Evolutionary conservation across 2,797 vertebrate species (phyloP).

Genomic region (Melanotaenia maccullochi): DNA sequence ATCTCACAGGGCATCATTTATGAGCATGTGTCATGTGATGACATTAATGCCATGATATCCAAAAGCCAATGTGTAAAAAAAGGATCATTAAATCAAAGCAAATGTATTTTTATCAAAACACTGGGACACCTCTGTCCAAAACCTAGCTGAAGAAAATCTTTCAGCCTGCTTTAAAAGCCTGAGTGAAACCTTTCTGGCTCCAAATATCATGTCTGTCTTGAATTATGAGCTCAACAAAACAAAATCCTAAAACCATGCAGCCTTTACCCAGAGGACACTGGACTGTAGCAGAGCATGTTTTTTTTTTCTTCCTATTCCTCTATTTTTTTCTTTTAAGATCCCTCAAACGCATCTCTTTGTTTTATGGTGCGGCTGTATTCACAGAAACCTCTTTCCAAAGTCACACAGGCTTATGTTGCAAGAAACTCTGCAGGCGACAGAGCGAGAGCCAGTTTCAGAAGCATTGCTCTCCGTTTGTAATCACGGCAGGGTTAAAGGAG

Average conservation of each 20-base stretch:
- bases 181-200: conserved; percentile 76
- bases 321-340: conserved; percentile 47
- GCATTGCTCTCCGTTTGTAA: conserved; percentile 46
- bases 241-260: conserved; percentile 80
- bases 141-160: conserved; percentile 52
- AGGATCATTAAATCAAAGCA: conserved; percentile 36
- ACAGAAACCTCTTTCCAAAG: conserved; percentile 55
- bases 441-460: conserved; percentile 31
- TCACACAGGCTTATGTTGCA: conserved; percentile 55
- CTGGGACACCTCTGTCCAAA: conserved; percentile 60
- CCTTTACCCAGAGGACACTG: conserved; percentile 73
- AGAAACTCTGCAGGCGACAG: conserved; percentile 45
- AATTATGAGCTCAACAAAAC: conserved; percentile 85
- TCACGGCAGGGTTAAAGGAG: conserved; percentile 20
- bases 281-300: conserved; percentile 62
- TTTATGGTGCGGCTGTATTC: conserved; percentile 62
- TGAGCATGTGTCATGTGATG: background rate
- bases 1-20: background rate
- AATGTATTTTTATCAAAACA: conserved; percentile 40
- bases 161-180: conserved; percentile 59
- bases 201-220: conserved; percentile 74
- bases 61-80: conserved; percentile 6
- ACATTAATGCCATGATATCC: conserved; percentile 11
- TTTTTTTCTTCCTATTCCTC: background rate
- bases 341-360: conserved; percentile 74